Evolutionary conservation across 2,797 vertebrate species (phyloP), one percentile per base, ranked within the genome.

Genomic region (Eutrigla gurnardus): DNA sequence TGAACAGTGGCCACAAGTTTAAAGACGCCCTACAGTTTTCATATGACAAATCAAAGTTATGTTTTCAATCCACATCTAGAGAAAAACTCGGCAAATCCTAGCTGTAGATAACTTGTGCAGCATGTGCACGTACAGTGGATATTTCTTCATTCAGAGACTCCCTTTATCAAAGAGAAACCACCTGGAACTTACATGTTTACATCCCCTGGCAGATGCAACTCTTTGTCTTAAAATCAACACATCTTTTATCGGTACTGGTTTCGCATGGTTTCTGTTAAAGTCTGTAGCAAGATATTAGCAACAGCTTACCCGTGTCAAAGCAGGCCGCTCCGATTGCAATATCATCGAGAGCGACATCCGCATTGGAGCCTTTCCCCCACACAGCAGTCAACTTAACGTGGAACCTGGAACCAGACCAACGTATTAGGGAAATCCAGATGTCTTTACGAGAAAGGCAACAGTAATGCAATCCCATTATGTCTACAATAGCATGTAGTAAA

Each of bases 281-380:
- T 43, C 45, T 10, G 12, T 7, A 35, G 5, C 2, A 4, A 39
- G 18, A 6, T 13, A 11, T 63, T 7, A 63, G 15, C 42, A 18
- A 7, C 37, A 50, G 43, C 49, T 91, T 86, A 97, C 97, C 96
- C 3, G 92, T 83, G 61, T 82, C 69, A 73, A 96, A 96, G 91
- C 97, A 98, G 59, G 95, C 87, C 25, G 94, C 92, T 75, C 95
- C 95, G 65, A 98, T 85, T 0, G 96, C 94, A 60, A 97, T 93
- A 39, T 96, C 93, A 92, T 98, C 96, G 0, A 98, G 33, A 50
- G 96, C 96, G 14, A 98, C 85, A 77, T 96, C 95, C 71, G 96
- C 96, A 55, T 78, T 88, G 69, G 96, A 96, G 89, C 94, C 94
- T 81, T 89, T 91, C 63, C 64, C 86, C 97, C 96, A 97, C 55